A percentile compares a stretch with the other conserved stretches of the same genome.
These are phyloP conservation scores for Schizaphis graminum DNA, from an alignment of 2,888 invertebrate genomes.

Conservation along the genomic window DNA sequence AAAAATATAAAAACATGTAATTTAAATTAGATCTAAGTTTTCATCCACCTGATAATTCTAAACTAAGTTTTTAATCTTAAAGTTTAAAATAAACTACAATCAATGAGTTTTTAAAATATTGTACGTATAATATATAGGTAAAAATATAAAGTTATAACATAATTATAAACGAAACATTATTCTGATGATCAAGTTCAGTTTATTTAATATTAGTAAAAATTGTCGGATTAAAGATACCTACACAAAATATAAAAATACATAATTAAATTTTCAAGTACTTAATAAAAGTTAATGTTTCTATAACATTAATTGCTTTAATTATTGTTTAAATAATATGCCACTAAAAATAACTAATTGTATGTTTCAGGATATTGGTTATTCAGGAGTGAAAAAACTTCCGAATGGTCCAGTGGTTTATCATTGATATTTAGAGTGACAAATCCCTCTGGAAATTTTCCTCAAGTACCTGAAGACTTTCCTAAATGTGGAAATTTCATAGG, in stretches of 20 bases:
- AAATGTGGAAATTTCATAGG: slow-evolving; percentile 83
- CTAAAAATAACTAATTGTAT: slow-evolving; percentile 21
- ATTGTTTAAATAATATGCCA: background rate
- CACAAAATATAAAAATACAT: background rate
- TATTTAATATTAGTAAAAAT: background rate
- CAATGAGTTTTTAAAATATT: background rate
- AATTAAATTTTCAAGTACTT: background rate
- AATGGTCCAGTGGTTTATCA: slow-evolving; percentile 83
- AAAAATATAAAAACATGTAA: background rate
- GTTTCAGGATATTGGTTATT: slow-evolving; percentile 83
- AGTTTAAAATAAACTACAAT: background rate
- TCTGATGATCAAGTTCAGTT: background rate
- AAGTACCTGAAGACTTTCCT: slow-evolving; percentile 81
- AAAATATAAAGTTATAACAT: background rate
- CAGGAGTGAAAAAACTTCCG: slow-evolving; percentile 81
- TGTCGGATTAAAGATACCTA: background rate
- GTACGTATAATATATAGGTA: background rate
- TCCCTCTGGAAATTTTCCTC: slow-evolving; percentile 76
- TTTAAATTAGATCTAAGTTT: background rate
- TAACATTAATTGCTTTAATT: background rate
- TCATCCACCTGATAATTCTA: background rate
- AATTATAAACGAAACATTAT: background rate
- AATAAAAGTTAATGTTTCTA: background rate
- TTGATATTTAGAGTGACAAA: slow-evolving; percentile 78
- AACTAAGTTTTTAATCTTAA: background rate